Percentiles rank a stretch among this genome's conserved stretches.
Conservation (phyloP, 2,113 vertebrate species). For the Cebus imitator region DNA sequence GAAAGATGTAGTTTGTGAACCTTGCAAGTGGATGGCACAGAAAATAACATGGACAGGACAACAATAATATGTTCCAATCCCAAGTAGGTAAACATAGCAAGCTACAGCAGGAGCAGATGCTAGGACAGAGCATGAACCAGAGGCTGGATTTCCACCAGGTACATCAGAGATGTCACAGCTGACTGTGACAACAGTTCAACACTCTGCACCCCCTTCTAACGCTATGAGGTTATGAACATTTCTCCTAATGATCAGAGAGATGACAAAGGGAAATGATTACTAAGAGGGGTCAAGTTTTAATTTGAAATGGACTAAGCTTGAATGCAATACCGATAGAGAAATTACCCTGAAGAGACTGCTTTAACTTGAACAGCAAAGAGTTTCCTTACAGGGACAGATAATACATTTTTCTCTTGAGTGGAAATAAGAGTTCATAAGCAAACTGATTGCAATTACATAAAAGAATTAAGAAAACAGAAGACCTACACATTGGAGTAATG, state of each 20-base stretch:
- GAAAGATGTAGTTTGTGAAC: accelerated
- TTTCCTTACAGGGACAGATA: not conserved
- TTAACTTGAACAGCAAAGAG: not conserved
- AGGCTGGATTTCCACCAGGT: not conserved
- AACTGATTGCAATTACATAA: constrained; percentile 5
- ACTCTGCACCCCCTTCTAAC: not conserved
- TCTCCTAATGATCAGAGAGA: not conserved
- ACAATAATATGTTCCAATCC: accelerated
- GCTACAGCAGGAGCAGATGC: not conserved
- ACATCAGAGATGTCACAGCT: not conserved
- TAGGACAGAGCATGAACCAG: not conserved
- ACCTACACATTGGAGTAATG: not conserved
- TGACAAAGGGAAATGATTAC: not conserved
- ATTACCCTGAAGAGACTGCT: not conserved
- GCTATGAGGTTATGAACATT: not conserved
- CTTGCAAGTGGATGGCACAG: not conserved
- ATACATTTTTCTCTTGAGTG: not conserved
- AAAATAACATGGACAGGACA: too few species aligned
- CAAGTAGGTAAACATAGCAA: not conserved
- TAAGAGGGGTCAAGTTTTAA: not conserved
- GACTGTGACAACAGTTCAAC: not conserved
- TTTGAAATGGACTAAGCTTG: not conserved
- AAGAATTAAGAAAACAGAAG: not conserved
- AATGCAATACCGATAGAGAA: not conserved
- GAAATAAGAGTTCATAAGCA: not conserved